Evolutionary conservation across 1,140 invertebrate genomes (phyloP).

Genomic region (Nasonia giraulti): DNA sequence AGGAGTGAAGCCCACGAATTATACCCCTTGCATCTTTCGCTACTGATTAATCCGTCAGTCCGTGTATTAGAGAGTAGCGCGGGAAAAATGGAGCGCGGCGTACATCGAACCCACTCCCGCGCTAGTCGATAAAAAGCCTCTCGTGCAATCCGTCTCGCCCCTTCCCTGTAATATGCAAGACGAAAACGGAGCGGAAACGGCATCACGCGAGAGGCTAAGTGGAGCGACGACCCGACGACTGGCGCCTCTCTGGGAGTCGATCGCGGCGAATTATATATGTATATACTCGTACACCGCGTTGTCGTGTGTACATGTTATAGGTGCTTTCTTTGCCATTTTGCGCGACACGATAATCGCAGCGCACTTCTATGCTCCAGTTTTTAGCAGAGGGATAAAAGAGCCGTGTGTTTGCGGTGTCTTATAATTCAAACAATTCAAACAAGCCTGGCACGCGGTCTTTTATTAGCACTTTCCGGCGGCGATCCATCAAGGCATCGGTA

Average conservation of each 20-base stretch:
- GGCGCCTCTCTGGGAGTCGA: not conserved
- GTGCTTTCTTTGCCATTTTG: too few relatives aligned
- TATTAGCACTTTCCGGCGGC: not conserved
- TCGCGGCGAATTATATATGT: not conserved
- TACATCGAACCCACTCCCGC: not conserved
- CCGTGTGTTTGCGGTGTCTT: too few relatives aligned
- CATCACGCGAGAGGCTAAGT: not conserved
- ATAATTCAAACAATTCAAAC: too few relatives aligned
- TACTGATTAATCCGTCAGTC: not conserved
- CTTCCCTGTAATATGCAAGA: not conserved
- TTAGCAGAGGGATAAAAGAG: too few relatives aligned
- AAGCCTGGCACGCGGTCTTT: not conserved
- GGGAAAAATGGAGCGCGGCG: not conserved
- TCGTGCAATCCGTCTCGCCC: not conserved
- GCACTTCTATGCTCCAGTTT: too few relatives aligned
- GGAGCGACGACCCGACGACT: conserved; percentile 15
- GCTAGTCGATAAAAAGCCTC: not conserved
- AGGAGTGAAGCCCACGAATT: not conserved
- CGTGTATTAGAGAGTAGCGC: too few relatives aligned
- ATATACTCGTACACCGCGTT: too few relatives aligned
- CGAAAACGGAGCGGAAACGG: conserved; percentile 5
- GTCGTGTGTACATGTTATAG: too few relatives aligned
- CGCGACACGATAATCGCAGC: too few relatives aligned
- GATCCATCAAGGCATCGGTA: not conserved
- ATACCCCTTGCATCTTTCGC: not conserved